phyloP scores from a whole-genome alignment of 2,888 invertebrate species.

The Apodemia zela region DNA sequence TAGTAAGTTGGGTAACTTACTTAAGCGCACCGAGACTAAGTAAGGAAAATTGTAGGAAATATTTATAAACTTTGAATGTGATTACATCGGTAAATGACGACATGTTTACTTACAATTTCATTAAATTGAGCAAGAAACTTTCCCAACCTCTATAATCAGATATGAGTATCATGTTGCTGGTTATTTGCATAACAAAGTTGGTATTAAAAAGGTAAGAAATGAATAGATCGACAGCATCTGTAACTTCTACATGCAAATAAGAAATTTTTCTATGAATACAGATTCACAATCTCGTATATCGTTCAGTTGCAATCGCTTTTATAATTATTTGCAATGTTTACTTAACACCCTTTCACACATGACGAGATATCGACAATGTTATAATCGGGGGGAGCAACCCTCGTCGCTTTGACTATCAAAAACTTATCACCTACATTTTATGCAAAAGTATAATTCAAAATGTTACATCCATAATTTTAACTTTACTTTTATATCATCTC shows the following conservation, averaged over 20 bases:
- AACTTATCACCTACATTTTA: constrained; percentile 4
- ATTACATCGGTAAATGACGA: constrained; percentile 21
- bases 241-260: constrained; percentile 72
- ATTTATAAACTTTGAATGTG: not conserved
- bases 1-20: too few species aligned
- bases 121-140: constrained; percentile 33
- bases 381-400: constrained; percentile 38
- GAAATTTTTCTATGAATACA: constrained; percentile 64
- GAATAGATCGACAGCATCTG: constrained; percentile 38
- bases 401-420: constrained; percentile 7
- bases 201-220: constrained; percentile 61
- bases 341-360: constrained; percentile 81
- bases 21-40: not conserved
- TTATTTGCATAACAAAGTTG: constrained; percentile 69
- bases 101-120: constrained; percentile 17
- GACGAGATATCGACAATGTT: constrained; percentile 69
- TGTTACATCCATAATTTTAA: not conserved
- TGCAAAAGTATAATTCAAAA: not conserved
- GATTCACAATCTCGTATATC: constrained; percentile 49
- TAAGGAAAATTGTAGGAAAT: not conserved
- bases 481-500: not conserved
- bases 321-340: constrained; percentile 81
- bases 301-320: constrained; percentile 71
- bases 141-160: constrained; percentile 66
- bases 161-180: constrained; percentile 75